Percentiles rank a stretch among this genome's conserved stretches.
Evolutionary conservation across 2,888 invertebrate species (phyloP).

Genomic region (Troides aeacus): DNA sequence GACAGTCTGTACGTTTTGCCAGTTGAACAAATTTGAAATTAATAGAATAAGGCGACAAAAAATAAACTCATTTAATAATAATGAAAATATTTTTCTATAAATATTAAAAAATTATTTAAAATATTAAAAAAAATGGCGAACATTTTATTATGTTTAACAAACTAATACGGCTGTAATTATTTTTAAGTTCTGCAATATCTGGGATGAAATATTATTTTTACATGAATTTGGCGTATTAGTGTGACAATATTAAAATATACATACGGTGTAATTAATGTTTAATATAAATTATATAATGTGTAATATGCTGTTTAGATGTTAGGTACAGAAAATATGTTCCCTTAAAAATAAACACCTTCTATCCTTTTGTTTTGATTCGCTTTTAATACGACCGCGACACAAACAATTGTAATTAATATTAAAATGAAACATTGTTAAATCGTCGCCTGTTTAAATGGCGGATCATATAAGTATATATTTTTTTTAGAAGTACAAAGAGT

Average conservation of each 20-base stretch:
- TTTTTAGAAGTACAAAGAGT: not conserved
- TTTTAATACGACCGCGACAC: not conserved
- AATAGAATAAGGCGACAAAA: constrained; percentile 40
- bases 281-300: constrained; percentile 58
- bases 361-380: constrained; percentile 27
- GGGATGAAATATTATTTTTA: constrained; percentile 60
- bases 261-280: constrained; percentile 49
- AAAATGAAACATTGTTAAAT: not conserved
- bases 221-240: constrained; percentile 62
- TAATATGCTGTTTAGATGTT: constrained; percentile 61
- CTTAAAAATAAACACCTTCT: constrained; percentile 6
- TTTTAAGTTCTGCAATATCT: constrained; percentile 65
- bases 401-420: not conserved
- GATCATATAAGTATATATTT: not conserved
- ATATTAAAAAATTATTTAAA: constrained; percentile 54
- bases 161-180: constrained; percentile 55
- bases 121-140: constrained; percentile 31
- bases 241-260: constrained; percentile 68
- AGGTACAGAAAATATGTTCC: constrained; percentile 44
- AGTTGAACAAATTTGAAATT: constrained; percentile 36
- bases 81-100: constrained; percentile 69
- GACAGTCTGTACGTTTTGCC: constrained; percentile 30
- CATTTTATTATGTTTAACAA: constrained; percentile 42
- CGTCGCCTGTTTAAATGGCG: not conserved
- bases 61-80: constrained; percentile 49